Conservation (phyloP, 2,888 invertebrate genomes). For the Geophilus truncorum region DNA sequence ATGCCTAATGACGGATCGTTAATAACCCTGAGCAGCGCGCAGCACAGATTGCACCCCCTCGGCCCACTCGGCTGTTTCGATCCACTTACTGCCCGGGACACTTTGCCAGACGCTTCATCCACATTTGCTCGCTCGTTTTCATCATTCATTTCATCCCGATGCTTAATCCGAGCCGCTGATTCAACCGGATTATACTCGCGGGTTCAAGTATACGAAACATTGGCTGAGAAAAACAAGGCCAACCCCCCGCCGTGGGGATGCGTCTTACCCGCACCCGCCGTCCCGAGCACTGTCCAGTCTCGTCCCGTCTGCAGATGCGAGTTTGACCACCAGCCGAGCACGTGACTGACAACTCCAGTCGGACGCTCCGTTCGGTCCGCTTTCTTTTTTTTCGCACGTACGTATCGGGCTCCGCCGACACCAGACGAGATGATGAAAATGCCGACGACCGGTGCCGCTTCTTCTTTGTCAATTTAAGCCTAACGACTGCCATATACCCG, state of each 20-base stretch:
- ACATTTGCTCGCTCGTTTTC: not conserved
- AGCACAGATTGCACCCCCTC: constrained; percentile 33
- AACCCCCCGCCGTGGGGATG: not conserved
- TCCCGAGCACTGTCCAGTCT: constrained; percentile 12
- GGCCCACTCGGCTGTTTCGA: constrained; percentile 7
- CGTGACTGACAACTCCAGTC: not conserved
- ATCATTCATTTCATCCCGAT: not conserved
- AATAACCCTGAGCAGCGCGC: constrained; percentile 33
- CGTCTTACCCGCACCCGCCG: not conserved
- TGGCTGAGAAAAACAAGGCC: constrained; percentile 1
- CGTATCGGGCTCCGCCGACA: not conserved
- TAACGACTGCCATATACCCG: constrained; percentile 31
- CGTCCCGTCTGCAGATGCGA: constrained; percentile 9
- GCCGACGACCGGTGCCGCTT: constrained; percentile 14
- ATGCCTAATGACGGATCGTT: constrained; percentile 35
- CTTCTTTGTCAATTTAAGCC: constrained; percentile 35
- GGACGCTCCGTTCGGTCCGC: not conserved
- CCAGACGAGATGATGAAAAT: not conserved
- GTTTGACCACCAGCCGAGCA: not conserved
- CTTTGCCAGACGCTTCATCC: not conserved
- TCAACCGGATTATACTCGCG: not conserved
- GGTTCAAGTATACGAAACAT: not conserved
- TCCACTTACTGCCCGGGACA: not conserved
- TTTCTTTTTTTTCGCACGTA: not conserved
- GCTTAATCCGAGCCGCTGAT: not conserved